These are phyloP conservation scores for Pediacus dermestoides DNA, from an alignment of 2,888 invertebrate genomes.

Conservation along the genomic window DNA sequence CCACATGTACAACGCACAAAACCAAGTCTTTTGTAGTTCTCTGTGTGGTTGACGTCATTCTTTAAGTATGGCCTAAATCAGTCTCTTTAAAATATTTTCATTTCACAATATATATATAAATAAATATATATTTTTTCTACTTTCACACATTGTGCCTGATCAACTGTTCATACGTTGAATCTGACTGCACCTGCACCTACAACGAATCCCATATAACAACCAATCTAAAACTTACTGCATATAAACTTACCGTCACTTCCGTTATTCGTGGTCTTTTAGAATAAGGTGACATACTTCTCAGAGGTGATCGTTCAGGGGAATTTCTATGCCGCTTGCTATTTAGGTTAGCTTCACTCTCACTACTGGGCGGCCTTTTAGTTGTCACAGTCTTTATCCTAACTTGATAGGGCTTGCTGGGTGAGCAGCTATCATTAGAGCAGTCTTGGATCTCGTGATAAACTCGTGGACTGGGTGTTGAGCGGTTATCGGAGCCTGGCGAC, in stretches of 20 bases:
- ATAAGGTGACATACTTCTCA: conserved; percentile 17
- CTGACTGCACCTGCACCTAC: conserved; percentile 22
- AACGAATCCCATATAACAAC: conserved; percentile 13
- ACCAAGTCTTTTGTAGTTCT: conserved; percentile 13
- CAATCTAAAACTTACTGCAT: conserved; percentile 10
- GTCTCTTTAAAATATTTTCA: conserved; percentile 23
- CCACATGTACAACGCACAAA: conserved; percentile 18
- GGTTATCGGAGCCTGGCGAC: conserved; percentile 42
- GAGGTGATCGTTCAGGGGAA: conserved; percentile 24
- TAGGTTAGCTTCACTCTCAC: conserved; percentile 32
- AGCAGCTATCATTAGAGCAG: conserved; percentile 34
- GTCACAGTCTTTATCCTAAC: conserved; percentile 35
- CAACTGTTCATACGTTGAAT: conserved; percentile 18
- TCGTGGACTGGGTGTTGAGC: conserved; percentile 31
- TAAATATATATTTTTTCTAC: too few species aligned
- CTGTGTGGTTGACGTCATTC: conserved; percentile 23
- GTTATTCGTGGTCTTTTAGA: conserved; percentile 18
- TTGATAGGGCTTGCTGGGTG: conserved; percentile 26
- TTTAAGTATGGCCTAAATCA: conserved; percentile 34
- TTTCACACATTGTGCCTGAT: conserved; percentile 15
- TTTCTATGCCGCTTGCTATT: conserved; percentile 33
- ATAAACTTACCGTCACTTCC: conserved; percentile 22
- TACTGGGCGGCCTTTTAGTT: conserved; percentile 35
- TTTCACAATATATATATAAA: too few species aligned
- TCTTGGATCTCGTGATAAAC: conserved; percentile 41